phyloP scores from a whole-genome alignment of 2,797 vertebrate genomes.

The Chromis chromis region DNA sequence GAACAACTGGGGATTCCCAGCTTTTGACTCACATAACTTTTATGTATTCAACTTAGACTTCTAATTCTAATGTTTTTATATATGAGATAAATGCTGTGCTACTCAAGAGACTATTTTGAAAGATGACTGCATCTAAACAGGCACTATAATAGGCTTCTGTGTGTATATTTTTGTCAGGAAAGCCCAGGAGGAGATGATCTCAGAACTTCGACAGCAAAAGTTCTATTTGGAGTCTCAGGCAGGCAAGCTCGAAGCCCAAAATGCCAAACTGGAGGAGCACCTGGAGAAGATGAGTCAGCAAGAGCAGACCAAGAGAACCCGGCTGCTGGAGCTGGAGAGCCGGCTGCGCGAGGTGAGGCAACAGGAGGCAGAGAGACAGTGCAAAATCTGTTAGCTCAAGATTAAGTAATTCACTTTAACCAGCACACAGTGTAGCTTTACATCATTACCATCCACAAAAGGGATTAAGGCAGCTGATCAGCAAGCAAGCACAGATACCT shows the following conservation, averaged over 20 bases:
- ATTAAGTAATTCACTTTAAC: constrained; percentile 66
- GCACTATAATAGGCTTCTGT: constrained; percentile 7
- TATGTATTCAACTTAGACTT: neutral
- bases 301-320: constrained; percentile 94
- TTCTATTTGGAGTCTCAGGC: constrained; percentile 94
- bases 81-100: neutral
- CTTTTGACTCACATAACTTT: neutral
- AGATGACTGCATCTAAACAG: constrained; percentile 9
- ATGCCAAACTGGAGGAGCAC: constrained; percentile 98
- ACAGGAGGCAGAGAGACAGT: constrained; percentile 28
- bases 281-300: constrained; percentile 98
- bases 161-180: constrained; percentile 86
- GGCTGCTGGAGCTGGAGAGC: constrained; percentile 86
- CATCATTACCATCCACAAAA: constrained; percentile 49
- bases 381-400: constrained; percentile 48
- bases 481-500: constrained; percentile 47
- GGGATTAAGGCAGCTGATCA: constrained; percentile 68
- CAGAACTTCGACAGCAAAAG: constrained; percentile 98
- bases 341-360: constrained; percentile 84
- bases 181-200: constrained; percentile 99
- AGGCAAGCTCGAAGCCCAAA: constrained; percentile 89
- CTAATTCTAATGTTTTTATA: neutral
- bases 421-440: constrained; percentile 41
- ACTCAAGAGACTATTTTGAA: neutral
- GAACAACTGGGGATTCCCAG: neutral